Evolutionary conservation across 2,888 invertebrate species (phyloP).

Genomic region (Drosophila macrospina): DNA sequence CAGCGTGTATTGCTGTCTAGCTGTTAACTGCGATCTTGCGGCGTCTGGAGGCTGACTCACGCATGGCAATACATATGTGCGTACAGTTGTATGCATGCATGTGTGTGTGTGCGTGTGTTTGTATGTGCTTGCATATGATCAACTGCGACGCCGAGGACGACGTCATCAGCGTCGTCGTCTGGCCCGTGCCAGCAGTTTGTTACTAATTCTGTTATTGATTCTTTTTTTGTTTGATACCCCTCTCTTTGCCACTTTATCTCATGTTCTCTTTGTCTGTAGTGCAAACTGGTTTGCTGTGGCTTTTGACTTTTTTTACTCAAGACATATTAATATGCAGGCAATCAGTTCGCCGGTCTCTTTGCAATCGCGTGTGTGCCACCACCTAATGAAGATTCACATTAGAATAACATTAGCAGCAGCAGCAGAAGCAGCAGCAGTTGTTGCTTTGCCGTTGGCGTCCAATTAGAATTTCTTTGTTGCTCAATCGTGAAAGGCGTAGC

Average conservation of each 20-base stretch:
- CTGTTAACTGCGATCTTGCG: conserved; percentile 43
- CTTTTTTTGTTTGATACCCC: conserved; percentile 8
- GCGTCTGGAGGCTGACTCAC: conserved; percentile 62
- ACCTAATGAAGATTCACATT: conserved; percentile 38
- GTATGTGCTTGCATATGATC: conserved; percentile 28
- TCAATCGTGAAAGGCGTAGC: conserved; percentile 42
- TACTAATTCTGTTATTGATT: conserved; percentile 40
- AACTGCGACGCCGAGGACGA: conserved; percentile 42
- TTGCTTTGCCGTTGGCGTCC: conserved; percentile 36
- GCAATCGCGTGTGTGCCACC: conserved; percentile 51
- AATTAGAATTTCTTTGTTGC: conserved; percentile 32
- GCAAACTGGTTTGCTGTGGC: conserved; percentile 46
- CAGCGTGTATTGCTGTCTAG: conserved; percentile 30
- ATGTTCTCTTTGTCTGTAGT: neutral
- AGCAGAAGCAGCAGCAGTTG: conserved; percentile 17
- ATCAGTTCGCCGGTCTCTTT: conserved; percentile 67
- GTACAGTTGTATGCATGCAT: neutral
- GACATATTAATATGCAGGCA: conserved; percentile 49
- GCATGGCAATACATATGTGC: conserved; percentile 22
- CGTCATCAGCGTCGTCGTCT: conserved; percentile 48
- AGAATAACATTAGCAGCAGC: conserved; percentile 29
- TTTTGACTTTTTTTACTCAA: conserved; percentile 28
- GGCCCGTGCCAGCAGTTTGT: conserved; percentile 23
- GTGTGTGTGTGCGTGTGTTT: conserved; percentile 1
- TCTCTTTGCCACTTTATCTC: conserved; percentile 1